Conservation (phyloP, 2,888 invertebrate genomes). For the Ceraclea dissimilis region DNA sequence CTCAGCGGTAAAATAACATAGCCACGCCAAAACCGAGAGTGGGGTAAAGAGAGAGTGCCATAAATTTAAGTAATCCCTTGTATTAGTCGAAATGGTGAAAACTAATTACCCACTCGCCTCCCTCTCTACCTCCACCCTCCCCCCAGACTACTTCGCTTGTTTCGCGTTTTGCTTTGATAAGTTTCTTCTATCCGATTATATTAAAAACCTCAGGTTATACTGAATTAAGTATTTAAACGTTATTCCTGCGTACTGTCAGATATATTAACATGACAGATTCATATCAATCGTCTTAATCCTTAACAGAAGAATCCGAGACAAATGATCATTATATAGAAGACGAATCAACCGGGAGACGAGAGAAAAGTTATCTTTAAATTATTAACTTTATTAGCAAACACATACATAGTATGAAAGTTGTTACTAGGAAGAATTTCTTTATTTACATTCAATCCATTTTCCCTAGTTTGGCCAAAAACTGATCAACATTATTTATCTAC, state of each 20-base stretch:
- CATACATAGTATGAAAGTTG: no score
- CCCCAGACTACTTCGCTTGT: background rate
- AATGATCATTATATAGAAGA: no score
- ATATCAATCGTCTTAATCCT: no score
- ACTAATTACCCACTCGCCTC: constrained; percentile 21
- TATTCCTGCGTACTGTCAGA: background rate
- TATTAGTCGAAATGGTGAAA: constrained; percentile 24
- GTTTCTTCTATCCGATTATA: background rate
- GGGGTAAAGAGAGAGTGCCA: constrained; percentile 15
- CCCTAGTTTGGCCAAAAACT: no score
- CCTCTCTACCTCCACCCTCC: background rate
- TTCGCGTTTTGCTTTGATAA: constrained; percentile 2
- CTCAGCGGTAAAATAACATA: constrained; percentile 13
- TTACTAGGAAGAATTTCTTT: no score
- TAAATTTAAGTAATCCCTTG: constrained; percentile 23
- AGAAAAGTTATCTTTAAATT: no score
- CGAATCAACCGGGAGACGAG: no score
- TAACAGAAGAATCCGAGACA: no score
- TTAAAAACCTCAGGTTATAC: background rate
- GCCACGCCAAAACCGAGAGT: constrained; percentile 11
- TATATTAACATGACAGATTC: background rate
- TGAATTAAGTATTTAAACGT: background rate
- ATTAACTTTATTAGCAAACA: no score
- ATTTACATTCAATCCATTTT: no score
- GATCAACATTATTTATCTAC: no score